Percentiles rank a stretch among this genome's conserved stretches.
Conservation (phyloP, 2,113 vertebrate genomes). For the Galbula dea region DNA sequence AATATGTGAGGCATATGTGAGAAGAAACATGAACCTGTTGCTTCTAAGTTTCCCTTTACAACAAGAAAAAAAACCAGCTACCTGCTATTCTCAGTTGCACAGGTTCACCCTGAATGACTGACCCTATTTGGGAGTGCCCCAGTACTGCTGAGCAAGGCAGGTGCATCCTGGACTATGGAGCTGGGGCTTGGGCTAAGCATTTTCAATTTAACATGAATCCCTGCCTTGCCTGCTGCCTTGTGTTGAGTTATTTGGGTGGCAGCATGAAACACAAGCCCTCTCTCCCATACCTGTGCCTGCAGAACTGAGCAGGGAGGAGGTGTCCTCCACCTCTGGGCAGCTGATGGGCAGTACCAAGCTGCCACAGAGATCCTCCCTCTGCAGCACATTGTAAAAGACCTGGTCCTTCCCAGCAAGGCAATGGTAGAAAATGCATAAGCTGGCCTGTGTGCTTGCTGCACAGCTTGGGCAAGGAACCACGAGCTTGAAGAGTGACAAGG, state of each 20-base stretch:
- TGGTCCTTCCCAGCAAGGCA: background rate
- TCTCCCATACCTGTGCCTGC: accelerated
- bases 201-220: background rate
- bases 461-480: background rate
- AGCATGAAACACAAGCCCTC: background rate
- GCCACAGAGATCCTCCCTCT: background rate
- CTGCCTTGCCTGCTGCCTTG: background rate
- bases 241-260: background rate
- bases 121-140: background rate
- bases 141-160: background rate
- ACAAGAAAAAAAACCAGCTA: background rate
- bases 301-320: background rate
- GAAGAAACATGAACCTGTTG: slow-evolving; percentile 52
- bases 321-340: background rate
- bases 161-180: background rate
- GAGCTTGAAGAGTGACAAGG: background rate
- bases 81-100: background rate
- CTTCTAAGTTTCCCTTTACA: background rate
- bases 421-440: background rate
- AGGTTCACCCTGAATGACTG: accelerated
- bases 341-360: background rate
- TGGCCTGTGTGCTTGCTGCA: background rate
- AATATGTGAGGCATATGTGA: slow-evolving; percentile 51
- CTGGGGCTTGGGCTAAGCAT: too few relatives aligned
- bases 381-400: background rate